Base-by-base conservation (phyloP, 2,113 vertebrate genomes). In the Ornithorhynchus anatinus region DNA sequence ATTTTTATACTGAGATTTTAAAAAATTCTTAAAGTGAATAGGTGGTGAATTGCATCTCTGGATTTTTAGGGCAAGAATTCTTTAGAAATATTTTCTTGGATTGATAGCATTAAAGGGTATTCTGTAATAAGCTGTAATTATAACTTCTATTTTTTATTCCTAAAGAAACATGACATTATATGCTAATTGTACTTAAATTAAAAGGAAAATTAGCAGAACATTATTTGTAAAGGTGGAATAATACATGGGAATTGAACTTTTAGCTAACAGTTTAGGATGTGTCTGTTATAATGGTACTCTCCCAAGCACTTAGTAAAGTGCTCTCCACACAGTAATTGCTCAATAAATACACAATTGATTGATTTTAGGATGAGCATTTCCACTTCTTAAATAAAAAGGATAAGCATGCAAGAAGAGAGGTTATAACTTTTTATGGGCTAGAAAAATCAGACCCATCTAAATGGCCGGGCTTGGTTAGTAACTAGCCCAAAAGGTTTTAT, bases 41-140 rank as follows among this genome's bases (percentile, higher is more conserved):
- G n/a, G 19, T 51, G 16, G 20, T 25, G 14, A 35, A 51, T 39
- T 40, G 35, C 58, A 36, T 59, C 13, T 22, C 51, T 11, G 45
- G 6, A 37, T 45, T 74, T 66, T 56, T 14, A 54, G 57, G 51
- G 69, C 37, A 63, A 70, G 56, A 39, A 38, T 22, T 43, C 65
- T 36, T 56, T 70, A 40, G 16, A 47, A 23, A 40, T n/a, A 67
- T 22, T 57, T 54, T 38, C 10, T 19, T 33, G 27, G 58, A 47
- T 14, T 61, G 65, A 59, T 38, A 62, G 57, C 32, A 65, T 8
- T 25, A 58, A 69, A 56, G 29, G 51, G 12, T 36, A 17, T 43
- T 25, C 4, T 15, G 56, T 13, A 54, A 56, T 36, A 67, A 66
- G 33, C 16, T 22, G 23, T 40, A 63, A 48, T 19, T 29, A n/a